Conservation (phyloP, 2,888 invertebrate genomes). For the Campopleginae sp. region DNA sequence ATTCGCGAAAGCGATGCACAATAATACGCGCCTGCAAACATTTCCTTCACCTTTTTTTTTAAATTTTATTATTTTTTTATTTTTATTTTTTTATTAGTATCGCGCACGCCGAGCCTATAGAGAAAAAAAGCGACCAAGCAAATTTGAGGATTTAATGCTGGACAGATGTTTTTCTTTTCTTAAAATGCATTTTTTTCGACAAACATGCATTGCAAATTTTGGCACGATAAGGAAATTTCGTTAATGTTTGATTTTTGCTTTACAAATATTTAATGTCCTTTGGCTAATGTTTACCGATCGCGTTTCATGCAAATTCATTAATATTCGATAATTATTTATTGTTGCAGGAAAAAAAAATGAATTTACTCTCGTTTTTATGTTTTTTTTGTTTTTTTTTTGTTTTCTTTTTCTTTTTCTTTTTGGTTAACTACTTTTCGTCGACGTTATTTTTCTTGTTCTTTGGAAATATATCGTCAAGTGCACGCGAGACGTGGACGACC, state of each 20-base stretch:
- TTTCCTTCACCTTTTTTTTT: background rate
- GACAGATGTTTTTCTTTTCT: background rate
- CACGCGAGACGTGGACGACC: slow-evolving; percentile 65
- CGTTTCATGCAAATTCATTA: background rate
- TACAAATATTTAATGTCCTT: background rate
- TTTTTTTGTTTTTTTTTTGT: background rate
- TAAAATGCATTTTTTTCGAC: background rate
- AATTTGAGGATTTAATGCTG: background rate
- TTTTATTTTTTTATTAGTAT: too few relatives aligned
- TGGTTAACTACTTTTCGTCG: slow-evolving; percentile 1
- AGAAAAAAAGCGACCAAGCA: background rate
- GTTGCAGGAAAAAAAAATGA: background rate
- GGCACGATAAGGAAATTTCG: background rate
- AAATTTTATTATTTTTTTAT: too few relatives aligned
- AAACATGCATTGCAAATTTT: background rate
- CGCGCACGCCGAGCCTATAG: too few relatives aligned
- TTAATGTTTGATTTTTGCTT: background rate
- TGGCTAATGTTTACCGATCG: background rate
- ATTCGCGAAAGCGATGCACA: background rate
- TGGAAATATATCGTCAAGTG: slow-evolving; percentile 42
- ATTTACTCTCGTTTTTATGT: background rate
- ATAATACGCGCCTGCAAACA: slow-evolving; percentile 15
- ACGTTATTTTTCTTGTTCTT: slow-evolving; percentile 6
- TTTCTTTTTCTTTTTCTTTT: background rate
- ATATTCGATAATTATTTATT: background rate